Evolutionary conservation across 1,140 invertebrate species (phyloP).

Genomic region (Vollenhovia emeryi): DNA sequence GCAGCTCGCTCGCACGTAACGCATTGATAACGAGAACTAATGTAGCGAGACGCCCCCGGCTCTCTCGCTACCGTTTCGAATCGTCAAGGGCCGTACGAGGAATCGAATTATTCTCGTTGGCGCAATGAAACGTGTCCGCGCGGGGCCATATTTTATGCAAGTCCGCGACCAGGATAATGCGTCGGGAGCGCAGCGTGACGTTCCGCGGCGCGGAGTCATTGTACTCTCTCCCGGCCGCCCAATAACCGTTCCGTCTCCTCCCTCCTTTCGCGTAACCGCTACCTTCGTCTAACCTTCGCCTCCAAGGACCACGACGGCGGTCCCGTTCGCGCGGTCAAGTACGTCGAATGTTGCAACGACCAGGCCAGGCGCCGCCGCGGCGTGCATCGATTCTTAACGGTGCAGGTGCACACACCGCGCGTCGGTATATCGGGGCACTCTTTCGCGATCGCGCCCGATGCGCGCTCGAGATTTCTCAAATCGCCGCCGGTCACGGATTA

Average conservation of each 20-base stretch:
- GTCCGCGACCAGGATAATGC: conserved; percentile 69
- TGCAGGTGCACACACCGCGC: conserved; percentile 52
- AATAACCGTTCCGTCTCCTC: conserved; percentile 61
- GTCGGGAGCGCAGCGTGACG: conserved; percentile 65
- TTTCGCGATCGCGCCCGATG: conserved; percentile 34
- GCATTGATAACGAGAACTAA: conserved; percentile 70
- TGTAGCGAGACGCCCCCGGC: conserved; percentile 60
- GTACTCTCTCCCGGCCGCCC: conserved; percentile 59
- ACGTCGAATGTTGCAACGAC: conserved; percentile 52
- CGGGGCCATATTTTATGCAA: conserved; percentile 74
- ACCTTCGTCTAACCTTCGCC: conserved; percentile 72
- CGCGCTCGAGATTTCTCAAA: conserved; percentile 49
- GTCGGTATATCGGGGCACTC: conserved; percentile 16
- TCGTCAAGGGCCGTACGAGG: conserved; percentile 45
- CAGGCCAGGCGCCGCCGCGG: conserved; percentile 37
- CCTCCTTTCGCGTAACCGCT: conserved; percentile 69
- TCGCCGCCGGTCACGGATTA: conserved; percentile 56
- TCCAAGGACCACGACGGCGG: conserved; percentile 64
- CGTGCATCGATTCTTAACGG: conserved; percentile 58
- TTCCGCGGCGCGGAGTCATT: conserved; percentile 66
- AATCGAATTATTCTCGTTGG: conserved; percentile 72
- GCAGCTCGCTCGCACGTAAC: conserved; percentile 60
- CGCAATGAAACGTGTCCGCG: conserved; percentile 73
- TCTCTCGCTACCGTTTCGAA: conserved; percentile 46
- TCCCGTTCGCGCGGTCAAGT: conserved; percentile 64